Conservation (phyloP, 2,797 vertebrate species). For the Pangasius krempfi region DNA sequence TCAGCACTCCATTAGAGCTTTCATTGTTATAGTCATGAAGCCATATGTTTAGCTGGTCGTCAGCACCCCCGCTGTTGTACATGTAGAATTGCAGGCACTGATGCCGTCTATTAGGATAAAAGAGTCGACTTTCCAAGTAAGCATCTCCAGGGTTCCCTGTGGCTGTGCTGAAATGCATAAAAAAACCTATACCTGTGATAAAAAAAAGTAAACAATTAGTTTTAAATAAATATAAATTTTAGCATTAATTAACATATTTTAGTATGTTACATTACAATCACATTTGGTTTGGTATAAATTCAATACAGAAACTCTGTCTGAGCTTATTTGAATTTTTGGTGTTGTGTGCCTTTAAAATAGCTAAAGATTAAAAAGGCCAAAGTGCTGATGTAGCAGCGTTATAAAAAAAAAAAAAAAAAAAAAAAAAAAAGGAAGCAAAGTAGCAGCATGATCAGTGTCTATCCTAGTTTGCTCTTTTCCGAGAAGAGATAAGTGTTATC, state of each 20-base stretch:
- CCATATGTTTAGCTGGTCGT: slow-evolving; percentile 76
- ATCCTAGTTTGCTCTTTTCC: background rate
- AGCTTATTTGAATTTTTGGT: background rate
- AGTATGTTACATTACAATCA: background rate
- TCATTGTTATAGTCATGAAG: slow-evolving; percentile 72
- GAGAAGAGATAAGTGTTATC: slow-evolving; percentile 26
- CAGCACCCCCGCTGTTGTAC: slow-evolving; percentile 72
- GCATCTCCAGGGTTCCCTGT: slow-evolving; percentile 63
- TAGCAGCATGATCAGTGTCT: background rate
- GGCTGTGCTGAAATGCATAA: slow-evolving; percentile 84
- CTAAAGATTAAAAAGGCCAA: slow-evolving; percentile 29
- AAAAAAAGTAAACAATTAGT: background rate
- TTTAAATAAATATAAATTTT: background rate
- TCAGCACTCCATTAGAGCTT: slow-evolving; percentile 50
- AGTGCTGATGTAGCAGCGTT: slow-evolving; percentile 24
- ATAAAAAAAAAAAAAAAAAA: slow-evolving; percentile 19
- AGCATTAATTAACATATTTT: background rate
- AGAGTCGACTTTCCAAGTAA: slow-evolving; percentile 77
- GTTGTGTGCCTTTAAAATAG: slow-evolving; percentile 6
- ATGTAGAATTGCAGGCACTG: slow-evolving; percentile 90
- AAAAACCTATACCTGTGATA: slow-evolving; percentile 80
- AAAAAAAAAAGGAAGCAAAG: background rate
- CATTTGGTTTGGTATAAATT: background rate
- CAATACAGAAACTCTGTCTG: background rate
- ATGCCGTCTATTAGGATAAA: slow-evolving; percentile 80